Evolutionary conservation across 2,888 invertebrate genomes (phyloP), one percentile per base, ranked within the genome.

Genomic region (Camponotus fellah): DNA sequence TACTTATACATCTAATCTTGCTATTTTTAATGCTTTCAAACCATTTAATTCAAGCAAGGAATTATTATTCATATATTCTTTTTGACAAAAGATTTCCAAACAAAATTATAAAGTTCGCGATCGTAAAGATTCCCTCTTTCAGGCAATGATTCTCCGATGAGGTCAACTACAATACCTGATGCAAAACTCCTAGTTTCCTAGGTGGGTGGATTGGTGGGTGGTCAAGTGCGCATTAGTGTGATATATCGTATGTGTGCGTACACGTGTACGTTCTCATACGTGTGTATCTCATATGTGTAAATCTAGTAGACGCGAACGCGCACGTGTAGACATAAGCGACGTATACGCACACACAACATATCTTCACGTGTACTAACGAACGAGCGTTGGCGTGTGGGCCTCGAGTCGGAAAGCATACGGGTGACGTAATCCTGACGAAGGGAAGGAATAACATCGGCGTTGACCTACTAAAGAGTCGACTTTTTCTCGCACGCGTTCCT

Each of bases 391-490:
- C 72, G 86, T 82, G 87, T 86, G 86, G 81, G 85, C 86, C 53
- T 85, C 85, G 88, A 87, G 87, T 85, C 84, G 86, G 89, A 74
- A 86, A 34, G 72, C 86, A 68, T 49, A 77, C 68, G 77, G 89
- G 80, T 92, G 91, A 92, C 92, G 92, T 88, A 92, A 92, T 89
- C 86, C 85, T 88, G 68, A 75, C 86, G 87, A 92, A 92, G 92
- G 92, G 92, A 92, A 92, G 91, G 90, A 92, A 91, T 86, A 89
- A 92, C 91, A 91, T 91, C 88, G 88, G 85, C 88, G 92, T 91
- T 93, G 93, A 93, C 93, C 93, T 92, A 93, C 93, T 93, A 92
- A 92, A 92, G 89, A 86, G 85, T 85, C 64, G 83, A 89, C 86
- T 89, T 89, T 85, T 86, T 88, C 86, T 86, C 74, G 83, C 88